These are phyloP conservation scores for Holacanthus passer DNA, from an alignment of 2,113 vertebrate genomes.

Conservation along the genomic window DNA sequence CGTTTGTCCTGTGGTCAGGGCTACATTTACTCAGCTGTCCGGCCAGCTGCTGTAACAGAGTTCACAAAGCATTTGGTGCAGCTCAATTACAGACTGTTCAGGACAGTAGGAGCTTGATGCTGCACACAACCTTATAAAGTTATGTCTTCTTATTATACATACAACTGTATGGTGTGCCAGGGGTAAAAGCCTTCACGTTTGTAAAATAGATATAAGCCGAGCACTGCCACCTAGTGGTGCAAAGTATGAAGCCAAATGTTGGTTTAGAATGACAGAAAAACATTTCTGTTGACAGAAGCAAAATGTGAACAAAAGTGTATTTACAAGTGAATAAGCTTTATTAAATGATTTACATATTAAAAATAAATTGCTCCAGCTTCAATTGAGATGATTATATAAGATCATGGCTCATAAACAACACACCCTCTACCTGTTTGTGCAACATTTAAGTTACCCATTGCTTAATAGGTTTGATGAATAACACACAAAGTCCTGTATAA, in stretches of 20 bases:
- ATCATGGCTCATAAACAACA: slow-evolving; percentile 2
- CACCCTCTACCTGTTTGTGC: neutral
- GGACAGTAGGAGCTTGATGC: neutral
- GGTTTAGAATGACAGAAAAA: neutral
- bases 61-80: neutral
- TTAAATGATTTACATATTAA: slow-evolving; percentile 40
- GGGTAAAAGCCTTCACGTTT: neutral
- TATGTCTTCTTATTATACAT: slow-evolving; percentile 16
- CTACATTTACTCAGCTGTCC: slow-evolving; percentile 52
- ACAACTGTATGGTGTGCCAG: neutral
- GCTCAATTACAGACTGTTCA: neutral
- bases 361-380: slow-evolving; percentile 44
- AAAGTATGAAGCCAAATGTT: neutral
- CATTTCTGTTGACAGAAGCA: neutral
- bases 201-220: neutral
- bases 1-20: slow-evolving; percentile 44
- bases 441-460: slow-evolving; percentile 7
- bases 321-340: slow-evolving; percentile 45
- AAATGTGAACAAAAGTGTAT: neutral
- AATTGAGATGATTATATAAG: slow-evolving; percentile 5
- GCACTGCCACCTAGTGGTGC: slow-evolving; percentile 68
- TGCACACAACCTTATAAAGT: neutral
- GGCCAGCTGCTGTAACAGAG: slow-evolving; percentile 27
- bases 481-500: neutral
- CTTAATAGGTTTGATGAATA: neutral